Evolutionary conservation across 2,888 invertebrate species (phyloP), one percentile per base, ranked within the genome.

Genomic region (Cordilura impudica): DNA sequence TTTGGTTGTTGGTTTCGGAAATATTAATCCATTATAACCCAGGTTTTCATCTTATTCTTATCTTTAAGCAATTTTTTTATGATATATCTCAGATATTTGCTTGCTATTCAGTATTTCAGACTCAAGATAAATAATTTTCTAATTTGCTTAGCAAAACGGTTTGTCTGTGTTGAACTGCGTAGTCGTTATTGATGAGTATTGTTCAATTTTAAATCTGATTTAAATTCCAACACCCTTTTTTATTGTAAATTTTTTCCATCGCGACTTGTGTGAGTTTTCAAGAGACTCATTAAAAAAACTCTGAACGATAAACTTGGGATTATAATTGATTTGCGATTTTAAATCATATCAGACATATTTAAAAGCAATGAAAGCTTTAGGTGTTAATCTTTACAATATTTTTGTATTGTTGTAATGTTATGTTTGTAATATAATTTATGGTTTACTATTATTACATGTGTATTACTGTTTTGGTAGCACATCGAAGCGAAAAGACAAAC

Each of bases 381-480:
- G n/a, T n/a, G n/a, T n/a, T n/a, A n/a, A n/a, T n/a, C n/a, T 49
- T 18, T 29, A 12, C 12, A 18, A 26, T 23, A 47, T 16, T 58
- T 16, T 31, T 49, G 47, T 60, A 16, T 31, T 63, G 45, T 47
- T 19, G 47, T 58, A 60, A 58, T 71, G 29, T 47, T 45, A 29
- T 67, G 14, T 39, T 39, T 49, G n/a, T 43, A 26, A 29, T 43
- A 53, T 43, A 76, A 76, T 76, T 65, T 70, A 76, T 70, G 63
- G 49, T 14, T 49, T 49, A 35, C 39, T 63, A 16, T 8, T 63
- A 16, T 29, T 49, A n/a, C 26, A n/a, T 51, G 7, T 26, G 14
- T 54, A 29, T 39, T 39, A 39, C 19, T 53, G 53, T 18, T 10
- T 43, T 29, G n/a, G 14, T 39, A 12, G 39, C 58, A 26, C 43